Base-by-base conservation (phyloP, 2,888 invertebrate genomes). In the Drosophila nr. fundita region DNA sequence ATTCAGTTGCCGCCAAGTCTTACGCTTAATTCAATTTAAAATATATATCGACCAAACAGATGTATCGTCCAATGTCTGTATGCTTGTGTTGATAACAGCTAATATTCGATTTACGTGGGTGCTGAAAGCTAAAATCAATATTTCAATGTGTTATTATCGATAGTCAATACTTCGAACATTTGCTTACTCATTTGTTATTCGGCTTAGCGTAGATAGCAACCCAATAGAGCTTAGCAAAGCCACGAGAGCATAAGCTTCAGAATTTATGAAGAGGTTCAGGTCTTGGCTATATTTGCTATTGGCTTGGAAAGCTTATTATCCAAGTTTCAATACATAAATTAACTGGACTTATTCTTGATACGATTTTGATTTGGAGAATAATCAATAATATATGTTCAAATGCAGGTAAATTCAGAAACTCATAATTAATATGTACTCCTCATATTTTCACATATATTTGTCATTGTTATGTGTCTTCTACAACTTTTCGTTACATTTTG, bases 161-260 rank as follows among this genome's bases (percentile, higher is more conserved):
- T 42, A 42, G 21, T 42, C 42, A 21, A 13, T 11, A 42, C n/a
- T 38, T 3, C 8, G 21, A 13, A 21, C 4, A 24, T 8, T 15
- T 45, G 15, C 8, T 24, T 6, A 1, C 6, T 13, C n/a, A 21
- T 21, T 21, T 21, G 54, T 27, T 52, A 48, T 18, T 3, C 1
- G 4, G 2, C 0, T 5, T 60, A 77, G 70, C 65, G 15, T 1
- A 52, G 45, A 15, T 45, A 8, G 1, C 13, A 53, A 8, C 45
- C 29, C 0, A 11, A 3, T 10, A 24, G 15, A 21, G 0, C 38
- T 27, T 2, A 55, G 30, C 24, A 2, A 4, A 0, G 10, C 0
- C 45, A 36, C 11, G 10, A 24, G 10, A 21, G 0, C 0, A 1
- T 18, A 34, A 29, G 11, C 7, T 30, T 11, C 4, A 7, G 11